Evolutionary conservation across 2,113 vertebrate species (phyloP), one percentile per base, ranked within the genome.

Genomic region (Muntiacus muntjak): DNA sequence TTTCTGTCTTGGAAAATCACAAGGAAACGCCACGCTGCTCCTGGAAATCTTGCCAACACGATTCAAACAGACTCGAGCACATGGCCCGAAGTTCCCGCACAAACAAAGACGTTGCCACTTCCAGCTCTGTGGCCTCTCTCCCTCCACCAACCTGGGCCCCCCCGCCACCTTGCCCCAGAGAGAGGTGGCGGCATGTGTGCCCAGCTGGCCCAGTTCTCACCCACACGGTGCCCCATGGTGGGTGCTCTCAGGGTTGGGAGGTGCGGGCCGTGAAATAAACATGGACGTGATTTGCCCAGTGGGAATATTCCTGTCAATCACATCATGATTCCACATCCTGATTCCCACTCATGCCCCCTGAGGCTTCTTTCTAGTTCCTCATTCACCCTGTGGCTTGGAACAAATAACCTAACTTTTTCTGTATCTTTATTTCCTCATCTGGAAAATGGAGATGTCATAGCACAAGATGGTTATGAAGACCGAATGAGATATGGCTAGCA

Each of bases 1-100:
- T 97, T 95, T 81, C 98, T 97, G 82, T 96, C 96, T 83, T 81
- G 93, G 98, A 96, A 97, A 97, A 97, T 97, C 76, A 85, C 97
- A 94, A 96, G 97, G 94, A 82, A 95, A 91, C 97, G 95, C 82
- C 95, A 97, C 43, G 23, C 92, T 12, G 19, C 88, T 96, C 94
- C 78, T 93, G 91, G 40, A 98, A 92, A 94, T 28, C 79, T 96
- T 97, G 93, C 97, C 94, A 96, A 81, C 15, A 82, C 58, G 54
- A 97, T 88, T 95, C 84, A 57, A 54, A 96, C 64, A 6, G 96
- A 97, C 43, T 45, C 2, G 67, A 97, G 91, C 88, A 67, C 95
- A 19, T 16, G 84, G 93, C 16, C 14, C 33, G 0, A 33, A 25
- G 12, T 91, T 95, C 86, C 89, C 55, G 71, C 36, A 89, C 64